These are phyloP conservation scores for Drosophila fungiperda DNA, from an alignment of 2,888 invertebrate species.

Conservation along the genomic window DNA sequence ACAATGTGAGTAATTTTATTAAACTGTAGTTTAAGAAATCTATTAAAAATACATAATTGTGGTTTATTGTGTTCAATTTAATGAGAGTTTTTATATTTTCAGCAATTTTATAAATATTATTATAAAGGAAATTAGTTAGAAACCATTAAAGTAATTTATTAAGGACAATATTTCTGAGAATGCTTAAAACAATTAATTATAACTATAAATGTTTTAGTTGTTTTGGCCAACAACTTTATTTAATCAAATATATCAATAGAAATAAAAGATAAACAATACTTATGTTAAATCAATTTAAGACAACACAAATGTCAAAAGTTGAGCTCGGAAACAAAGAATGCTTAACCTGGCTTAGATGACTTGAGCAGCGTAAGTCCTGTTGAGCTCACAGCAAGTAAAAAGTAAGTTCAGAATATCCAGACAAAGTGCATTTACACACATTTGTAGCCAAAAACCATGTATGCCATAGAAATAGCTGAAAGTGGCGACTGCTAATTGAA, in stretches of 20 bases:
- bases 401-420: slow-evolving; percentile 12
- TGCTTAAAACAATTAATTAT: too few relatives aligned
- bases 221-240: background rate
- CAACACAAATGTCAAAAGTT: background rate
- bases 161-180: background rate
- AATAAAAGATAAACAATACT: background rate
- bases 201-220: background rate
- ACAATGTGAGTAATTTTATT: background rate
- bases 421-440: slow-evolving; percentile 27
- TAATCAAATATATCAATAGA: background rate
- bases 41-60: background rate
- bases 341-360: background rate
- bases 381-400: slow-evolving; percentile 15
- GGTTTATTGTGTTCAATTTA: background rate
- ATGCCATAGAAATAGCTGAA: slow-evolving; percentile 30
- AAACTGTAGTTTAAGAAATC: background rate
- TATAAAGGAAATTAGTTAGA: background rate
- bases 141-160: background rate
- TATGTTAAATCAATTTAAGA: background rate
- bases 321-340: background rate
- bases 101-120: background rate
- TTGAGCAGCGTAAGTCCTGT: slow-evolving; percentile 1
- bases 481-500: slow-evolving; percentile 49
- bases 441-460: slow-evolving; percentile 38
- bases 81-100: background rate